Conservation (phyloP, 2,797 vertebrate species). For the Hylomyscus alleni region DNA sequence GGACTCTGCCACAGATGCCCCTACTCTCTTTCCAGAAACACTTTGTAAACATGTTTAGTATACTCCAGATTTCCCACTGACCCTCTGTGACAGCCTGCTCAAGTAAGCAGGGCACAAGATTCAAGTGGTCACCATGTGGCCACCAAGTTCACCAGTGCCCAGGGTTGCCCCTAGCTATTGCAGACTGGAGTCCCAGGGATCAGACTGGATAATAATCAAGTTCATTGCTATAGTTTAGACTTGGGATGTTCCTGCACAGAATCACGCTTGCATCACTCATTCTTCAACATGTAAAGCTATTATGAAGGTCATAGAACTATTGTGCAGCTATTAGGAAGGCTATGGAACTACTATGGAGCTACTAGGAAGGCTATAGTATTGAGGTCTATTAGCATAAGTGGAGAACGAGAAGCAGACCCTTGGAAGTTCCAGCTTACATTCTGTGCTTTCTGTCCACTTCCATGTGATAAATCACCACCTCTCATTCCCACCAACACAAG, state of each 20-base stretch:
- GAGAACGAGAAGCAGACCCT: neutral
- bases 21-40: no score
- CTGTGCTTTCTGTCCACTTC: neutral
- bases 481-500: neutral
- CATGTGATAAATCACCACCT: neutral
- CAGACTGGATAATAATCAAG: no score
- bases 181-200: neutral
- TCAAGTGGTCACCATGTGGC: neutral
- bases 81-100: neutral
- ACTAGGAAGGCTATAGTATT: neutral
- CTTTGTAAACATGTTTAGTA: no score
- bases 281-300: neutral
- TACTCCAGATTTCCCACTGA: neutral
- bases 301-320: no score
- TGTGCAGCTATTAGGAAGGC: no score
- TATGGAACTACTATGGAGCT: neutral
- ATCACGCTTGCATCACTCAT: no score
- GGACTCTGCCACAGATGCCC: no score
- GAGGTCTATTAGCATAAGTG: neutral
- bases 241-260: neutral
- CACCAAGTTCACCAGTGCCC: neutral
- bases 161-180: neutral
- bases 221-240: neutral
- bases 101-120: neutral
- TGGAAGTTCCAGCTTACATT: neutral